Conservation (phyloP, 2,888 invertebrate genomes). For the Meandrusa payeni region DNA sequence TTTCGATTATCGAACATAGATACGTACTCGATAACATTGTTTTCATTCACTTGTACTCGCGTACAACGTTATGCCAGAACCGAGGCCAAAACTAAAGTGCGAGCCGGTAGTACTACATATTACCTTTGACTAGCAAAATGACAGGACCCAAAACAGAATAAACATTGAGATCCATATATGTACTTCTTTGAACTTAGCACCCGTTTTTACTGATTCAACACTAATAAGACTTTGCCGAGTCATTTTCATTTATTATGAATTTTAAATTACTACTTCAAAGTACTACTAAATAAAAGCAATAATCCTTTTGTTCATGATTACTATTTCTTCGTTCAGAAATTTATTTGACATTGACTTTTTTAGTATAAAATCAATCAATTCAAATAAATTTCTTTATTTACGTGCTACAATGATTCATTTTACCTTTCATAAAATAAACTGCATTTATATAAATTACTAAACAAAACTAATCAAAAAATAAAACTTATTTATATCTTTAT, state of each 20-base stretch:
- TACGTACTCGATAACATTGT: constrained; percentile 53
- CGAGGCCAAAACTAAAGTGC: constrained; percentile 51
- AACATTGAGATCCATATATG: constrained; percentile 28
- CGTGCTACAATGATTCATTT: too few relatives aligned
- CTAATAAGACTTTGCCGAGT: too few relatives aligned
- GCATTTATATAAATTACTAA: too few relatives aligned
- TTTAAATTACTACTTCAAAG: too few relatives aligned
- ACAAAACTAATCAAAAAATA: too few relatives aligned
- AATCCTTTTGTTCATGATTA: constrained; percentile 15
- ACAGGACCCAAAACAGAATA: constrained; percentile 33
- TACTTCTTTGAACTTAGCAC: neutral
- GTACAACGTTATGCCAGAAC: constrained; percentile 43
- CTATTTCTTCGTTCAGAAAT: constrained; percentile 16
- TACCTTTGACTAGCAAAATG: constrained; percentile 29
- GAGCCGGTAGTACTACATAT: constrained; percentile 29
- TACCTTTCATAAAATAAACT: too few relatives aligned
- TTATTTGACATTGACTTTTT: constrained; percentile 20
- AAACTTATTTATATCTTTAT: too few relatives aligned
- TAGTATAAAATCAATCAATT: too few relatives aligned
- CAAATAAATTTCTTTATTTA: too few relatives aligned
- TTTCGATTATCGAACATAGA: constrained; percentile 43
- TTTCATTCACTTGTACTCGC: constrained; percentile 39
- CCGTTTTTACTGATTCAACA: neutral
- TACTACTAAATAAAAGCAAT: constrained; percentile 14
- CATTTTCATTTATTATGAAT: too few relatives aligned